Evolutionary conservation across 1,140 invertebrate species (phyloP).

Genomic region (Harlomillsia oculata): DNA sequence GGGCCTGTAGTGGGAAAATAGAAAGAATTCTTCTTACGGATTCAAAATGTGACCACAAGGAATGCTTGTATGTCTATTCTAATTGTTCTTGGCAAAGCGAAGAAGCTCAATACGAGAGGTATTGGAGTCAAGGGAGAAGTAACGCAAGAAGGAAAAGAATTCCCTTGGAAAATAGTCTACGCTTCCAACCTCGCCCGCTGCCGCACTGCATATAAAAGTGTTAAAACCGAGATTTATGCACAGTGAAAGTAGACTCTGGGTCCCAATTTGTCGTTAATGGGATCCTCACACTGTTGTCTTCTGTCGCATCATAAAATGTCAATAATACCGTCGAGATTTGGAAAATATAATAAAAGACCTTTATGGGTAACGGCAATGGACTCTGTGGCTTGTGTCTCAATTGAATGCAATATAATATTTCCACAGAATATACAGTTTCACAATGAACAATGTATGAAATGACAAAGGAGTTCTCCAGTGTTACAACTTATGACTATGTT

Average conservation of each 20-base stretch:
- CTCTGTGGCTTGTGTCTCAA: too few species aligned
- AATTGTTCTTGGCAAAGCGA: not conserved
- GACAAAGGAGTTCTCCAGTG: too few species aligned
- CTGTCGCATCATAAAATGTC: constrained; percentile 31
- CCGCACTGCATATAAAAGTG: constrained; percentile 31
- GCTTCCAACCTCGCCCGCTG: constrained; percentile 14
- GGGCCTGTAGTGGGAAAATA: too few species aligned
- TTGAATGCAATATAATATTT: too few species aligned
- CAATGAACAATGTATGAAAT: too few species aligned
- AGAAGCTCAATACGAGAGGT: not conserved
- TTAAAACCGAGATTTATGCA: constrained; percentile 33
- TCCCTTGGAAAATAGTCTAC: constrained; percentile 14
- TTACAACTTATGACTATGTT: too few species aligned
- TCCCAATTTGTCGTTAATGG: constrained; percentile 28
- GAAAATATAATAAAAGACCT: constrained; percentile 24
- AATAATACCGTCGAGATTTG: constrained; percentile 29
- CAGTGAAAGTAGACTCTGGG: constrained; percentile 23
- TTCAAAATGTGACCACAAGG: too few species aligned
- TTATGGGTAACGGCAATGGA: constrained; percentile 16
- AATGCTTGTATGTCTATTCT: not conserved
- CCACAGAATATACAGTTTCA: too few species aligned
- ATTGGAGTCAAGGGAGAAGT: constrained; percentile 12
- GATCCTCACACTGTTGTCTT: constrained; percentile 22
- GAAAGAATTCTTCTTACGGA: too few species aligned
- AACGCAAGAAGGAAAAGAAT: constrained; percentile 4